Evolutionary conservation across 2,797 vertebrate species (phyloP).

Genomic region (Hozukius guyotensis): DNA sequence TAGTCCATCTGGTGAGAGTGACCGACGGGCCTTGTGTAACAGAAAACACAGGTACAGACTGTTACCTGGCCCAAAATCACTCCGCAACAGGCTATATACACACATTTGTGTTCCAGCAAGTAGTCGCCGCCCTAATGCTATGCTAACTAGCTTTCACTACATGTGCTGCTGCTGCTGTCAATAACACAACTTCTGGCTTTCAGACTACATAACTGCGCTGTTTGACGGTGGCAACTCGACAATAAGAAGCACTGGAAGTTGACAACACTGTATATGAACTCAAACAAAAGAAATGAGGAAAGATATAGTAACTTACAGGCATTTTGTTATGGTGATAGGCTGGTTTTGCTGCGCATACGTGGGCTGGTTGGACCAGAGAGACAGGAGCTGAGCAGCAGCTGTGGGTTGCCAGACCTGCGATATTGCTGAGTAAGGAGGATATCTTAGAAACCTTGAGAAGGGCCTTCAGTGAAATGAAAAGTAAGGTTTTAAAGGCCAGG

Average conservation of each 20-base stretch:
- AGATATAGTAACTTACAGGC: conserved; percentile 72
- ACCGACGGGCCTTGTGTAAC: background rate
- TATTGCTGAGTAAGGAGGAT: background rate
- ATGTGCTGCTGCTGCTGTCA: conserved; percentile 29
- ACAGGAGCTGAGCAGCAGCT: background rate
- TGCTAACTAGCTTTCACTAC: conserved; percentile 38
- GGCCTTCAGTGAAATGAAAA: background rate
- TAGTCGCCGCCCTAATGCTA: conserved; percentile 30
- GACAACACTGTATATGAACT: background rate
- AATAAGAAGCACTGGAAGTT: background rate
- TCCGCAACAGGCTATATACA: background rate
- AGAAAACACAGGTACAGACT: background rate
- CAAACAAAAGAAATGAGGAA: background rate
- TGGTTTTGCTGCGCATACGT: conserved; percentile 44
- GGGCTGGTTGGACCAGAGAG: background rate
- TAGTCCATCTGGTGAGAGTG: too few species aligned
- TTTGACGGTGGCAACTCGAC: background rate
- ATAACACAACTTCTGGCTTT: background rate
- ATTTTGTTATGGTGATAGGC: conserved; percentile 51
- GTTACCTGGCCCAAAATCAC: background rate
- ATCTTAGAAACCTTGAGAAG: background rate
- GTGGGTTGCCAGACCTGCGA: background rate
- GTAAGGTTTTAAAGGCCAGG: too few species aligned
- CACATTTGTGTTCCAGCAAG: conserved; percentile 16
- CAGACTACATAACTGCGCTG: background rate